Conservation (phyloP, 2,797 vertebrate genomes). For the Limnodromus scolopaceus region DNA sequence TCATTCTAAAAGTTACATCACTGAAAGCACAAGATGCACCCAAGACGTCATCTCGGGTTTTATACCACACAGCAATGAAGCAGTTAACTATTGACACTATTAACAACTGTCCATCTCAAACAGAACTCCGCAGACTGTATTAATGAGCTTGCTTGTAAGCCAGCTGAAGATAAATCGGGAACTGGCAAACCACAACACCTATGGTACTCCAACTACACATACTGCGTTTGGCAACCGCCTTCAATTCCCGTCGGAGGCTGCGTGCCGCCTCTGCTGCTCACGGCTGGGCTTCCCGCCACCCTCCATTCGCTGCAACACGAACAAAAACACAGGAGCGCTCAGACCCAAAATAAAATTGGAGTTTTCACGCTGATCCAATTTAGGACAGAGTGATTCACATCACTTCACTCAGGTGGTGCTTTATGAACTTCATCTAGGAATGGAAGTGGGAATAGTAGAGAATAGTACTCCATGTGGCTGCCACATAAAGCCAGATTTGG, state of each 20-base stretch:
- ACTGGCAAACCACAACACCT: neutral
- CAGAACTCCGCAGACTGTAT: neutral
- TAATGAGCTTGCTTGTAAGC: neutral
- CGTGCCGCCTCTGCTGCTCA: neutral
- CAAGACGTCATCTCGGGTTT: neutral
- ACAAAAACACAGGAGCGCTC: neutral
- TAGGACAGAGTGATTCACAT: fast-evolving
- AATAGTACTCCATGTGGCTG: neutral
- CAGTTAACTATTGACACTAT: neutral
- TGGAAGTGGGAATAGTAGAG: fast-evolving
- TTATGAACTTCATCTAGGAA: neutral
- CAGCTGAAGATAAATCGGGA: neutral
- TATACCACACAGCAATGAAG: fast-evolving
- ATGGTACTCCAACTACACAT: neutral
- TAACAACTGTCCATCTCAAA: neutral
- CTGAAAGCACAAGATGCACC: fast-evolving
- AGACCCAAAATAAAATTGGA: neutral
- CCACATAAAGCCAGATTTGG: neutral
- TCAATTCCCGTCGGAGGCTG: fast-evolving
- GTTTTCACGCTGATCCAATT: fast-evolving
- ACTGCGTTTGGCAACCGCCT: neutral
- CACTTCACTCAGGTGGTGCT: neutral
- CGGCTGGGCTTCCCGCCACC: neutral
- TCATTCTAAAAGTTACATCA: neutral
- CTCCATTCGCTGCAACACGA: fast-evolving